Evolutionary conservation across 2,888 invertebrate species (phyloP).

Genomic region (Drosophila siamana): DNA sequence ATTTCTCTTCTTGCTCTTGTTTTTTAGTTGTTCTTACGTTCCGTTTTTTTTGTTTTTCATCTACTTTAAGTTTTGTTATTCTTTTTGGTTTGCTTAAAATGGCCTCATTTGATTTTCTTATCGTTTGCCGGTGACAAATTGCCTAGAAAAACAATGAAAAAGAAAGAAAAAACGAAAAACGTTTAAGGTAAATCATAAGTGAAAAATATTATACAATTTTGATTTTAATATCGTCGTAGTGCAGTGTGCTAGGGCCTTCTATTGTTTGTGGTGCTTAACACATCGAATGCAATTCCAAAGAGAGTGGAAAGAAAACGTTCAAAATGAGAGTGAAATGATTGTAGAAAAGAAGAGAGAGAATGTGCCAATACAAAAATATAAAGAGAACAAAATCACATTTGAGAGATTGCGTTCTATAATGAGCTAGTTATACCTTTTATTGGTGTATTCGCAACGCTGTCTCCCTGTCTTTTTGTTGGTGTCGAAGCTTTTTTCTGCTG

Average conservation of each 20-base stretch:
- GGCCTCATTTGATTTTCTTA: constrained; percentile 70
- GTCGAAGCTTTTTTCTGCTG: constrained; percentile 56
- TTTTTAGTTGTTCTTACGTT: neutral
- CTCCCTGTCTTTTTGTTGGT: constrained; percentile 49
- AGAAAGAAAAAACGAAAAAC: constrained; percentile 17
- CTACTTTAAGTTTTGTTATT: constrained; percentile 31
- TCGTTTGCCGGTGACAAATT: constrained; percentile 64
- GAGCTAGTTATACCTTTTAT: constrained; percentile 57
- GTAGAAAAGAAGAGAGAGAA: neutral
- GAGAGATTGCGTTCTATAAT: neutral
- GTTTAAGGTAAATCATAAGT: constrained; percentile 19
- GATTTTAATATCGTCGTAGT: constrained; percentile 85
- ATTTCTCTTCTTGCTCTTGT: constrained; percentile 16
- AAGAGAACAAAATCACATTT: constrained; percentile 8
- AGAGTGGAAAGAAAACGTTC: constrained; percentile 38
- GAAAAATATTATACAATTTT: constrained; percentile 83
- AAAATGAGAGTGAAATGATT: constrained; percentile 16
- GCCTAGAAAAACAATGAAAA: constrained; percentile 62
- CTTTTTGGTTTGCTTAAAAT: constrained; percentile 42
- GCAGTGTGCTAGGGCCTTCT: constrained; percentile 82
- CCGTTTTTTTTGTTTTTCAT: constrained; percentile 33
- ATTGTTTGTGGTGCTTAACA: constrained; percentile 83
- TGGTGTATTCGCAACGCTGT: constrained; percentile 41
- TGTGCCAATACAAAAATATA: constrained; percentile 31
- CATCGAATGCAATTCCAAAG: constrained; percentile 63